phyloP scores from a whole-genome alignment of 2,113 vertebrate genomes.

The Crotophaga sulcirostris region DNA sequence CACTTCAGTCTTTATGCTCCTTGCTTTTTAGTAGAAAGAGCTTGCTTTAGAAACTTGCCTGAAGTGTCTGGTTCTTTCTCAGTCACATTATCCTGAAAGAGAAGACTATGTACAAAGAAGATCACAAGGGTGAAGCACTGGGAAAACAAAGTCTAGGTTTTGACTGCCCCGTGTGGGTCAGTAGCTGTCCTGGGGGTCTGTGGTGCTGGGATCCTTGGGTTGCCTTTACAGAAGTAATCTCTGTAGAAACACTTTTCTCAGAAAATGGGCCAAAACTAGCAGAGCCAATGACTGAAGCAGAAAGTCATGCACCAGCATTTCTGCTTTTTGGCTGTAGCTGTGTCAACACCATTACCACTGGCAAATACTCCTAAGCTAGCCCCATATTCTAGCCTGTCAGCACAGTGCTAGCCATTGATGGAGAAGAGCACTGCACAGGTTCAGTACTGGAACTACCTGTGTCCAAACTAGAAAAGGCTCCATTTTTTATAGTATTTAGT shows the following conservation, averaged over 20 bases:
- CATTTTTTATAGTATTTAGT: background rate
- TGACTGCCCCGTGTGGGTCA: background rate
- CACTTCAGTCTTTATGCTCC: background rate
- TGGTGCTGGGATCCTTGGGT: background rate
- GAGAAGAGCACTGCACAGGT: background rate
- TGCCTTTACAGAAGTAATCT: background rate
- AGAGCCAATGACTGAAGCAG: background rate
- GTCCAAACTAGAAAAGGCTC: background rate
- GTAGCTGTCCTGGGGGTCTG: background rate
- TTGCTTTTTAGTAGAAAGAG: background rate
- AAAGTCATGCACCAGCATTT: background rate
- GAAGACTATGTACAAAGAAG: background rate
- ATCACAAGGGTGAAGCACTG: background rate
- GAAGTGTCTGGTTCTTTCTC: background rate
- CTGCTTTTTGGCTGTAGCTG: background rate
- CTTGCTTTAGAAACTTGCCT: background rate
- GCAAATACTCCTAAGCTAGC: background rate
- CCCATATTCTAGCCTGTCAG: background rate
- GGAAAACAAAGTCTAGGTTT: background rate
- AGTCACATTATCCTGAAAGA: background rate
- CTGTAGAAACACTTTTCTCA: background rate
- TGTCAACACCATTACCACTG: background rate
- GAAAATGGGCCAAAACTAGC: background rate
- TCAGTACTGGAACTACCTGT: background rate
- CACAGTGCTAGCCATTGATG: background rate